Evolutionary conservation across 2,888 invertebrate species (phyloP).

Genomic region (Muscina levida): DNA sequence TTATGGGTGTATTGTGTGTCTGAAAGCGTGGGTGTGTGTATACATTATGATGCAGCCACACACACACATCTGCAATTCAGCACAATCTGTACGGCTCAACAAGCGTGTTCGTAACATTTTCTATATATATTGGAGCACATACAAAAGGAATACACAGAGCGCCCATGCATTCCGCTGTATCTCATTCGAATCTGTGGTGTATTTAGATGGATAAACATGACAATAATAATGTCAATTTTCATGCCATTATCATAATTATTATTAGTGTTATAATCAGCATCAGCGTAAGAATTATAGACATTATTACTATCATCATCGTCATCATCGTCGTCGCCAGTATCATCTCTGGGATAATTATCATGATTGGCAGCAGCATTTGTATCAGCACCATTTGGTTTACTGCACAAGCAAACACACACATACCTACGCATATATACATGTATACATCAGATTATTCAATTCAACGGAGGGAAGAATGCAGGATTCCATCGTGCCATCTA

Average conservation of each 20-base stretch:
- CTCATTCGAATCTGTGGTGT: not conserved
- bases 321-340: slow-evolving; percentile 54
- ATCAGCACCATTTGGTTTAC: not conserved
- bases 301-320: slow-evolving; percentile 66
- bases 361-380: slow-evolving; percentile 27
- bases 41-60: not conserved
- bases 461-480: too few species aligned
- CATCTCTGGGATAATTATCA: slow-evolving; percentile 29
- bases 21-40: slow-evolving; percentile 8
- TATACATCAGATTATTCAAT: not conserved
- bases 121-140: not conserved
- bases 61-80: too few species aligned
- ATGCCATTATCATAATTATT: slow-evolving; percentile 61
- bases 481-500: too few species aligned
- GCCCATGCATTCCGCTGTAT: not conserved
- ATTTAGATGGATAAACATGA: slow-evolving; percentile 62
- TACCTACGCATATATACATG: not conserved
- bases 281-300: slow-evolving; percentile 5
- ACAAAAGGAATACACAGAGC: not conserved
- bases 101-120: slow-evolving; percentile 2
- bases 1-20: not conserved
- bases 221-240: slow-evolving; percentile 66
- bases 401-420: slow-evolving; percentile 12
- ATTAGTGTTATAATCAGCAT: slow-evolving; percentile 34
- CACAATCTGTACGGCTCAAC: too few species aligned